A percentile compares a stretch with the other conserved stretches of the same genome.
Evolutionary conservation across 2,797 vertebrate species (phyloP).

Genomic region (Bradypodion ventrale): DNA sequence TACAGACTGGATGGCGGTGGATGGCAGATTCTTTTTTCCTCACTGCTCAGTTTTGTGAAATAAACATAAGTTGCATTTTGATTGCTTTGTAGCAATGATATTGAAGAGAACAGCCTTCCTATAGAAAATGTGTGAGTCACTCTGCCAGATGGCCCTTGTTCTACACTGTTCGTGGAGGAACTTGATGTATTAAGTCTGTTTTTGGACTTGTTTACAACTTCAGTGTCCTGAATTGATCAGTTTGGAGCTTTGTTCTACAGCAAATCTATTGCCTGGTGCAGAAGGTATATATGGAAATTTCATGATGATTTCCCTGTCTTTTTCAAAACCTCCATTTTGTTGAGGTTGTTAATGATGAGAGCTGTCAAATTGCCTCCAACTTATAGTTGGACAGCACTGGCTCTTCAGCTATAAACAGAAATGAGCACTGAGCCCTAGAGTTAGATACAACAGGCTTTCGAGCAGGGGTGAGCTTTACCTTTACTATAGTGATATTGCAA

Average conservation of each 20-base stretch:
- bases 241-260: neutral
- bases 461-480: no score
- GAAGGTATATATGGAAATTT: no score
- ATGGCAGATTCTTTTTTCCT: conserved; percentile 16
- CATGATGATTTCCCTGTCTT: neutral
- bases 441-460: no score
- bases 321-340: neutral
- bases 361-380: no score
- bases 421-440: no score
- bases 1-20: neutral
- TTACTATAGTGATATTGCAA: no score
- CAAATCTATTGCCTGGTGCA: neutral
- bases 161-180: neutral
- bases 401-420: no score
- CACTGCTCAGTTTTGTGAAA: neutral
- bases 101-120: conserved; percentile 23
- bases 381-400: no score
- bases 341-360: no score
- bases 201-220: conserved; percentile 29
- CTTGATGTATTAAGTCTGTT: conserved; percentile 16
- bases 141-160: conserved; percentile 36
- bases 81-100: conserved; percentile 9
- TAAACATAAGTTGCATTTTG: neutral
- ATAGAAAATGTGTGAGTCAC: conserved; percentile 21
- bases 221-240: conserved; percentile 9